Conservation (phyloP, 2,113 vertebrate genomes). For the Crocuta crocuta region DNA sequence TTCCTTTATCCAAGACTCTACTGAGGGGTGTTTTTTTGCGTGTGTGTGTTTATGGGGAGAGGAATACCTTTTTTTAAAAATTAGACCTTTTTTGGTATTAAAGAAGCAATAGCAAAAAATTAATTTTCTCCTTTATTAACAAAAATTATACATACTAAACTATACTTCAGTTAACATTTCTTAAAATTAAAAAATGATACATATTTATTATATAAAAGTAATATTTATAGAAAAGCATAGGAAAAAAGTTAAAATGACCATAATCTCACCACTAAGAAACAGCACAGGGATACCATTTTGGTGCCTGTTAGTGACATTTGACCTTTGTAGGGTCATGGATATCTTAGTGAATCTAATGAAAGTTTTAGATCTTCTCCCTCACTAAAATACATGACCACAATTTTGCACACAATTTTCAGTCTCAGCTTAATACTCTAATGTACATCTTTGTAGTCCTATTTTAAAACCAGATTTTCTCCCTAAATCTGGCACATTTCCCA, state of each 20-base stretch:
- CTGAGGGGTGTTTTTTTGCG: background rate
- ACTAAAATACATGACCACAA: background rate
- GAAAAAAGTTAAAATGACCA: background rate
- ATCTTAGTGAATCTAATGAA: slow-evolving; percentile 25
- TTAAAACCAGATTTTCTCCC: slow-evolving; percentile 26
- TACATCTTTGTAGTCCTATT: slow-evolving; percentile 27
- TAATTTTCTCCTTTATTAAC: slow-evolving; percentile 10
- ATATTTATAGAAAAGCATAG: background rate
- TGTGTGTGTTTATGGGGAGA: background rate
- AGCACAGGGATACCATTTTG: background rate
- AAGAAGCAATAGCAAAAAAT: background rate
- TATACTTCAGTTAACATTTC: background rate
- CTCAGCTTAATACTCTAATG: background rate
- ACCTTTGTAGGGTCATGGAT: background rate
- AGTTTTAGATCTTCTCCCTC: background rate
- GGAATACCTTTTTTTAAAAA: background rate
- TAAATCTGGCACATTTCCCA: background rate
- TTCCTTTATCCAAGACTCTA: background rate
- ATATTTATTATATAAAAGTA: background rate
- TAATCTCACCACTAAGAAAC: background rate
- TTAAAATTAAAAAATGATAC: background rate
- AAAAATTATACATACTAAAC: background rate
- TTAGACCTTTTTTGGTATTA: background rate
- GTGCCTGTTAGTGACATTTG: background rate
- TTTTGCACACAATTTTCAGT: background rate